Evolutionary conservation across 2,113 vertebrate species (phyloP), one percentile per base, ranked within the genome.

Genomic region (Lycaon pictus): DNA sequence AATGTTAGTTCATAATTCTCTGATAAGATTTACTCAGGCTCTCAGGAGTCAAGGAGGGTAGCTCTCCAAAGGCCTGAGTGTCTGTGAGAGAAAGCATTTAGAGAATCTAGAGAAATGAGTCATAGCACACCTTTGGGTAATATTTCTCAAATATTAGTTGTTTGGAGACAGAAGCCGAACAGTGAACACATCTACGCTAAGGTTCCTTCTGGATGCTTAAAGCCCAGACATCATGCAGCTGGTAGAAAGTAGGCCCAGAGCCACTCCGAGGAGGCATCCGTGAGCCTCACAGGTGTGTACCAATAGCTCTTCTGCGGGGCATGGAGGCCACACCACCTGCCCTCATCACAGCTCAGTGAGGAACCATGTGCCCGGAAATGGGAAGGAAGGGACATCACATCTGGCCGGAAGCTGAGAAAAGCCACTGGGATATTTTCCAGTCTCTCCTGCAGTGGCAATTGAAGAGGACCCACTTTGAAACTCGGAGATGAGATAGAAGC

Each of bases 101-200:
- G 32, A 51, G 29, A 23, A 12, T 53, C 63, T 35, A 56, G 25
- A 55, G 17, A 55, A 9, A 51, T 35, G 43, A 43, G 25, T 29
- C 51, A 35, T 8, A 32, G 7, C 3, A 6, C 15, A 12, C 29
- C 77, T 20, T 43, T 19, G 87, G 11, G 74, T 17, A 53, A 7
- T 9, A 20, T n/a, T n/a, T 86, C 71, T 58, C n/a, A 29, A 4
- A 4, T 11, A 5, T 11, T 25, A 0, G 2, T 53, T 29, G 35
- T 56, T 16, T 12, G 20, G 35, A 32, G 27, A 2, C 37, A 82
- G 32, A 43, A 43, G 56, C 7, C 12, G 0, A 11, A 13, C 1
- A 32, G 37, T 2, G 25, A 3, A 6, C 20, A 15, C 8, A 19
- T n/a, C 32, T 27, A 7, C 7, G 22, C n/a, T 60, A 22, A n/a